These are phyloP conservation scores for Malurus melanocephalus DNA, from an alignment of 2,113 vertebrate genomes.

Conservation along the genomic window DNA sequence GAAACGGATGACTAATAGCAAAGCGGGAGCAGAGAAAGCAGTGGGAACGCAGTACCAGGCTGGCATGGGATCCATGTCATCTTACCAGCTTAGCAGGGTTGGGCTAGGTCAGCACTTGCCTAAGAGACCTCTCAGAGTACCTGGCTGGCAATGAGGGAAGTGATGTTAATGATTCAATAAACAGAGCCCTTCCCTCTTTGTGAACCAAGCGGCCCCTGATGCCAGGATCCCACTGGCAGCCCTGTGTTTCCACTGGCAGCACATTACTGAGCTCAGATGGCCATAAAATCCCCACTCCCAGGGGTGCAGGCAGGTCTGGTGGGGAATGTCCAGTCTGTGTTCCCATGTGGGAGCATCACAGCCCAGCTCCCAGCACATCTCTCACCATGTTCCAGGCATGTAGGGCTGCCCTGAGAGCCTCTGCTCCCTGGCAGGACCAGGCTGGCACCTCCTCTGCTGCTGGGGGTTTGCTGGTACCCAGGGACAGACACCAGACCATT, in stretches of 20 bases:
- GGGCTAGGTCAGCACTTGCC: conserved; percentile 64
- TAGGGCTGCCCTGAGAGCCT: background rate
- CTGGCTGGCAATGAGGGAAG: conserved; percentile 54
- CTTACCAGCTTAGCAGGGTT: conserved; percentile 61
- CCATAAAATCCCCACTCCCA: background rate
- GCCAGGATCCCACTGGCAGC: background rate
- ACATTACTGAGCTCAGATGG: background rate
- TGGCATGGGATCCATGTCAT: conserved; percentile 53
- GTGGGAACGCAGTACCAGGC: conserved; percentile 34
- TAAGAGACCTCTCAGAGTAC: conserved; percentile 49
- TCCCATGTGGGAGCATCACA: accelerated
- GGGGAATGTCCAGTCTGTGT: background rate
- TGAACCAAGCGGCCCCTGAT: background rate
- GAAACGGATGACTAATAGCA: conserved; percentile 58
- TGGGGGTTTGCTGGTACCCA: background rate
- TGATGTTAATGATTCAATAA: conserved; percentile 61
- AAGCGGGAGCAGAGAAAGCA: conserved; percentile 37
- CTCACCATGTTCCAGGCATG: background rate
- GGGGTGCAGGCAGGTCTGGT: background rate
- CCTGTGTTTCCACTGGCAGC: background rate
- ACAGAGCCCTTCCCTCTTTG: conserved; percentile 44
- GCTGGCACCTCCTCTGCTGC: background rate
- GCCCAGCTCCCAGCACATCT: background rate
- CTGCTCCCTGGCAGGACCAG: background rate
- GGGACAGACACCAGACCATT: background rate